Evolutionary conservation across 1,140 invertebrate species (phyloP), one percentile per base, ranked within the genome.

Genomic region (Penaeus japonicus): DNA sequence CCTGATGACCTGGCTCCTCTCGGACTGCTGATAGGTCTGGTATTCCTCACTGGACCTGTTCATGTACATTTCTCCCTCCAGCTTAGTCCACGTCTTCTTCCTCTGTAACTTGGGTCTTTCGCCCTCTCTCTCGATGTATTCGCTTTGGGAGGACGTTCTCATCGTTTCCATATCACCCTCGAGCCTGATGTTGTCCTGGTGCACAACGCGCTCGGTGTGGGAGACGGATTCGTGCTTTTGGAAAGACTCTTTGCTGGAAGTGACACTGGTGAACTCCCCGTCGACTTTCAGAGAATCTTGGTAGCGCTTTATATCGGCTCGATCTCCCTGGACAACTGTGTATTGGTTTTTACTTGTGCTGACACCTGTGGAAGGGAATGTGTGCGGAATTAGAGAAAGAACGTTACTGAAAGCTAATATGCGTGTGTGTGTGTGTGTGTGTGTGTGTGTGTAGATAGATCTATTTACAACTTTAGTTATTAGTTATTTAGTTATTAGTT

Each of bases 1-100:
- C 89, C 94, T 94, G 32, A 92, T 94, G 70, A 93, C 93, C 88
- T 92, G 92, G 18, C 90, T 84, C 27, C 91, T 85, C 73, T 91
- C 91, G 2, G 89, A 85, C 62, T 87, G 53, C n/a, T 90, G 77
- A 82, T 87, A 89, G 22, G 78, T 79, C 22, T 87, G 62, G 39
- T 87, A 90, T 57, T 90, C 90, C 5, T 85, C 88, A 39, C 82
- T 90, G 47, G 87, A 89, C 24, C 85, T 79, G 73, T 89, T 89
- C 85, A 90, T 81, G 59, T 91, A 88, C 75, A 83, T 86, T 57
- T 90, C 87, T 54, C 92, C 90, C 55, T 91, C 91, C 27, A 87
- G 77, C 35, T 90, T 90, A 0, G 95, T 97, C 93, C 95, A 97
- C 5, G 96, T 97, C 91, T 97, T 97, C 78, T 96, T 94, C 90